Evolutionary conservation across 2,113 vertebrate species (phyloP), one percentile per base, ranked within the genome.

Genomic region (Chamaea fasciata): DNA sequence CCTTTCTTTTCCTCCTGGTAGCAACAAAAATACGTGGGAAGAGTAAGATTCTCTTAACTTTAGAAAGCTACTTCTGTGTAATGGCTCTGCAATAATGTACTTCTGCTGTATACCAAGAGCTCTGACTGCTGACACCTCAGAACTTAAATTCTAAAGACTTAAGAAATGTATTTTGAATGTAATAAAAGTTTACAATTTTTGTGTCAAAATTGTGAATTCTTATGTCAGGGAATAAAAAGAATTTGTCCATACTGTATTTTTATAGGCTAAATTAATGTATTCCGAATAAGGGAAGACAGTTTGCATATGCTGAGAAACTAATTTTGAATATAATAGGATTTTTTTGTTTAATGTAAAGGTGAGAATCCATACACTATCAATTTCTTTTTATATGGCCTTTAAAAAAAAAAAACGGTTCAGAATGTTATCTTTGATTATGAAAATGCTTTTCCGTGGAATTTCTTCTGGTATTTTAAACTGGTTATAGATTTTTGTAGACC

Each of bases 1-100:
- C 99, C 99, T 3, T 99, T 99, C 91, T 99, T 99, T 95, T 98
- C 99, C 68, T 99, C 99, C 86, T 99, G 99, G 99, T 99, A 99
- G 97, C 89, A 85, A 55, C 59, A 79, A 44, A 75, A 92, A 64
- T 24, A 42, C 1, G 0, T 73, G 63, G 80, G 76, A 87, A 84
- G 92, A 78, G 76, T 41, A 90, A 93, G 80, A 89, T 92, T 83
- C 56, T 96, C 71, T 76, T 57, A 41, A 47, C 37, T 89, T 73
- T 41, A 71, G 74, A 67, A 74, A 96, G 89, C 65, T 90, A 18
- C 70, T 93, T 57, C 49, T 71, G n/a, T 94, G 56, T 92, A 91
- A 96, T 95, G 86, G 77, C 56, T 92, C 94, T 91, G 77, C 95
- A 95, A 81, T 95, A 92, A 89, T 3, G 18, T 94, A 85, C 83